Percentiles rank a stretch among this genome's conserved stretches.
These are phyloP conservation scores for Hetaerina americana DNA, from an alignment of 1,140 invertebrate genomes.

Conservation along the genomic window DNA sequence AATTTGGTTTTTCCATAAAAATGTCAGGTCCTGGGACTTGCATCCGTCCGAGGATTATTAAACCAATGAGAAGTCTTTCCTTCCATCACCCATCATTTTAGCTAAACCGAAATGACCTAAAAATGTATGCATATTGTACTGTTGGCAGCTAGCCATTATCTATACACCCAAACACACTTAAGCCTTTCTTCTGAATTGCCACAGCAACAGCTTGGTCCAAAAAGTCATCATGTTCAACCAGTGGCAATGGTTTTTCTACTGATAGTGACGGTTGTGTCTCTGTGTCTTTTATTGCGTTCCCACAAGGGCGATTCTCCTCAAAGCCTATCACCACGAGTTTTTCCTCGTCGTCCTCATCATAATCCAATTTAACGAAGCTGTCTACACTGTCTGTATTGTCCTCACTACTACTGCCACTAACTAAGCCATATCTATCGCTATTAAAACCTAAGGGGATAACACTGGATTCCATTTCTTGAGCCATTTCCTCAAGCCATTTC, in stretches of 20 bases:
- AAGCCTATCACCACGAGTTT: conserved; percentile 20
- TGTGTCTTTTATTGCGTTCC: background rate
- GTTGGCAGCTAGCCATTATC: background rate
- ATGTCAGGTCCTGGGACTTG: too few species aligned
- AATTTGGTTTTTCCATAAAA: too few species aligned
- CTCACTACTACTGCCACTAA: background rate
- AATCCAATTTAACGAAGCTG: conserved; percentile 10
- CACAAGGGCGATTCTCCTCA: conserved; percentile 25
- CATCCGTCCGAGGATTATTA: too few species aligned
- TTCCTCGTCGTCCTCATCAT: conserved; percentile 18
- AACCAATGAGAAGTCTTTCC: too few species aligned
- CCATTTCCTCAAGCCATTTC: background rate
- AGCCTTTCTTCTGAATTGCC: conserved; percentile 54
- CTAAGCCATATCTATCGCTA: background rate
- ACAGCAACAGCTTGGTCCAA: conserved; percentile 50
- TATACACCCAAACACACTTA: conserved; percentile 28
- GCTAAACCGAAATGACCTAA: too few species aligned
- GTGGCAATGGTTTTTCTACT: background rate
- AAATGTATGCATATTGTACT: too few species aligned
- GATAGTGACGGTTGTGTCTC: background rate
- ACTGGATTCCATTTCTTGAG: background rate
- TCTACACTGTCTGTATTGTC: conserved; percentile 13
- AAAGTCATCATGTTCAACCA: conserved; percentile 35
- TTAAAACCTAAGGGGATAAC: background rate
- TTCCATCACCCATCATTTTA: too few species aligned